These are phyloP conservation scores for Gasterosteus nipponicus DNA, from an alignment of 2,113 vertebrate genomes.

Conservation along the genomic window DNA sequence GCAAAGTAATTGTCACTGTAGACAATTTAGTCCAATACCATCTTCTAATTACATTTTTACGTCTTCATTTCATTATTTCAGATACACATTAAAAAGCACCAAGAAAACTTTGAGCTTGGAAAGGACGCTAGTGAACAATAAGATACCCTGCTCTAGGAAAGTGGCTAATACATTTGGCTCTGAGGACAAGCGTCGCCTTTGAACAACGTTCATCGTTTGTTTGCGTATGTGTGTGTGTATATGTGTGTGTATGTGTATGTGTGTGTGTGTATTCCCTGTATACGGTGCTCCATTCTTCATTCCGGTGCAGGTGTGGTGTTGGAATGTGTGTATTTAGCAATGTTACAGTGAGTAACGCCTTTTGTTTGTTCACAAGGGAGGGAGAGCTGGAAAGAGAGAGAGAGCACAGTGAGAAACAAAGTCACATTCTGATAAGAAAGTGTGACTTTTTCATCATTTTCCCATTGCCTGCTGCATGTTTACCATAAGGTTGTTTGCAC, in stretches of 20 bases:
- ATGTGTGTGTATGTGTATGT: constrained; percentile 3
- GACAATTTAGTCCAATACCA: constrained; percentile 29
- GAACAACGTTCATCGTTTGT: constrained; percentile 17
- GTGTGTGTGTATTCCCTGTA: constrained; percentile 28
- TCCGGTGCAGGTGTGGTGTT: constrained; percentile 59
- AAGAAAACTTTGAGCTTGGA: neutral
- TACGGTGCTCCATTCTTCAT: constrained; percentile 50
- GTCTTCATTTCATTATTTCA: constrained; percentile 20
- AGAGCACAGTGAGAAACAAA: constrained; percentile 46
- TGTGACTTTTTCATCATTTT: constrained; percentile 48
- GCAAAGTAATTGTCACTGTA: constrained; percentile 18
- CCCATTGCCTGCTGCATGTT: constrained; percentile 47
- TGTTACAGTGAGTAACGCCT: constrained; percentile 33
- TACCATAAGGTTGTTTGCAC: constrained; percentile 63
- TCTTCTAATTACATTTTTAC: constrained; percentile 23
- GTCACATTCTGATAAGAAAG: constrained; percentile 42
- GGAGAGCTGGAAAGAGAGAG: constrained; percentile 10
- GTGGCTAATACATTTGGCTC: constrained; percentile 4
- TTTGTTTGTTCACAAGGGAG: constrained; percentile 63
- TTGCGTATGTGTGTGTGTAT: neutral
- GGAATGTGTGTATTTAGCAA: constrained; percentile 44
- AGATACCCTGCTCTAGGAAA: constrained; percentile 14
- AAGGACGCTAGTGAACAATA: constrained; percentile 7
- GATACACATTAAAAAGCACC: constrained; percentile 16
- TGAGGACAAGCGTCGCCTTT: constrained; percentile 14